Percentiles rank a stretch among this genome's conserved stretches.
Conservation (phyloP, 2,113 vertebrate genomes). For the Micromys minutus region DNA sequence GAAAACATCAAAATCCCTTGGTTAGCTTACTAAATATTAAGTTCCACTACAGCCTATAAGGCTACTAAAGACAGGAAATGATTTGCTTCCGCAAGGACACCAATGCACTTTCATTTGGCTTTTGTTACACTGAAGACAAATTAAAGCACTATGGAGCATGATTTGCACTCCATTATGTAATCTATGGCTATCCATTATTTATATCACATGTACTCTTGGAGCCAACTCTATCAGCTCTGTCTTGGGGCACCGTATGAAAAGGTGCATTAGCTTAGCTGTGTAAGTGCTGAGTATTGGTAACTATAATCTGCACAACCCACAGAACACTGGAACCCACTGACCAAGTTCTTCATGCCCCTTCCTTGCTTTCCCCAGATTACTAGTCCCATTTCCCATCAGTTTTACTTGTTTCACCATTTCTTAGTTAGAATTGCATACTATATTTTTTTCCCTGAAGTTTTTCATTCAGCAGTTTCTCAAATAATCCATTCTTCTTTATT, state of each 20-base stretch:
- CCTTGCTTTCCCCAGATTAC: neutral
- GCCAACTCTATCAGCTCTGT: neutral
- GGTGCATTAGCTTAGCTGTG: neutral
- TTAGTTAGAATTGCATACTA: neutral
- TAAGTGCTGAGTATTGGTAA: neutral
- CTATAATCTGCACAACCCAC: neutral
- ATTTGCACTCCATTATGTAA: neutral
- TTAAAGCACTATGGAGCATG: neutral
- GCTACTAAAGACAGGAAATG: neutral
- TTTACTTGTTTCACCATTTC: neutral
- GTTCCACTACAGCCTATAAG: neutral
- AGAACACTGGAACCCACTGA: neutral
- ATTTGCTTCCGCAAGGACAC: neutral
- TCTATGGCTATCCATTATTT: neutral
- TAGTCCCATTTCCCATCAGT: neutral
- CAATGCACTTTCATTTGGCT: neutral
- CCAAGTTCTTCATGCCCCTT: neutral
- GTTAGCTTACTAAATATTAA: neutral
- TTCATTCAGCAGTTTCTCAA: neutral
- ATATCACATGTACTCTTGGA: neutral
- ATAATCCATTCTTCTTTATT: neutral
- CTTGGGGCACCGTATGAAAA: neutral
- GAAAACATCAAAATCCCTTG: constrained; percentile 15
- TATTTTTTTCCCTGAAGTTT: neutral
- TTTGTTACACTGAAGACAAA: neutral